Percentiles rank a stretch among this genome's conserved stretches.
These are phyloP conservation scores for Helicorthomorpha holstii DNA, from an alignment of 1,140 invertebrate genomes.

Conservation along the genomic window DNA sequence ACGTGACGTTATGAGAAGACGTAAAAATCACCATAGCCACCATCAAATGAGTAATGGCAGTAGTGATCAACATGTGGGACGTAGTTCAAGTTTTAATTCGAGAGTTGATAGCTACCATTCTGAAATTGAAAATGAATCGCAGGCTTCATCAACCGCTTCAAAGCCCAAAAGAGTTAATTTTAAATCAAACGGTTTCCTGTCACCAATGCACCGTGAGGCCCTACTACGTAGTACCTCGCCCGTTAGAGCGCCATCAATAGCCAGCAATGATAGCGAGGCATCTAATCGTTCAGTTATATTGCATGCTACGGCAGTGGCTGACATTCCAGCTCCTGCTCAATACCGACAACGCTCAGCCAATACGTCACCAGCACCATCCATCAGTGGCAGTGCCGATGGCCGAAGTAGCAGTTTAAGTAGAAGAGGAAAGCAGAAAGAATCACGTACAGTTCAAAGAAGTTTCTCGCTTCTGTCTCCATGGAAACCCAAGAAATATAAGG, in stretches of 20 bases:
- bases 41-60: not conserved
- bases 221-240: constrained; percentile 1
- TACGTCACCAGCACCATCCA: not conserved
- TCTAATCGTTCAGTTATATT: constrained; percentile 17
- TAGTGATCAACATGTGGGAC: not conserved
- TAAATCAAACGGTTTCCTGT: constrained; percentile 1
- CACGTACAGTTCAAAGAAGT: not conserved
- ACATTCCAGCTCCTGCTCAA: constrained; percentile 15
- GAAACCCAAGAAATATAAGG: constrained; percentile 6
- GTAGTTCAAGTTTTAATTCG: not conserved
- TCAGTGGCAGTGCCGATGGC: too few species aligned
- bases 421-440: not conserved
- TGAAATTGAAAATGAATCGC: constrained; percentile 1
- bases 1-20: not conserved
- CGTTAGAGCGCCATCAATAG: not conserved
- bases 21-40: not conserved
- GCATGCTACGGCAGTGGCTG: constrained; percentile 18
- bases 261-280: constrained; percentile 2
- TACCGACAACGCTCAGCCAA: not conserved
- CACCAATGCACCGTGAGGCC: constrained; percentile 3
- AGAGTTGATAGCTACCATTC: constrained; percentile 1
- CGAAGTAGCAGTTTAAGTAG: not conserved
- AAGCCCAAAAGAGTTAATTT: constrained; percentile 4
- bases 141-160: not conserved
- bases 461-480: constrained; percentile 3